A percentile compares a stretch with the other conserved stretches of the same genome.
Evolutionary conservation across 2,888 invertebrate genomes (phyloP).

Genomic region (Pristionchus maxplancki): DNA sequence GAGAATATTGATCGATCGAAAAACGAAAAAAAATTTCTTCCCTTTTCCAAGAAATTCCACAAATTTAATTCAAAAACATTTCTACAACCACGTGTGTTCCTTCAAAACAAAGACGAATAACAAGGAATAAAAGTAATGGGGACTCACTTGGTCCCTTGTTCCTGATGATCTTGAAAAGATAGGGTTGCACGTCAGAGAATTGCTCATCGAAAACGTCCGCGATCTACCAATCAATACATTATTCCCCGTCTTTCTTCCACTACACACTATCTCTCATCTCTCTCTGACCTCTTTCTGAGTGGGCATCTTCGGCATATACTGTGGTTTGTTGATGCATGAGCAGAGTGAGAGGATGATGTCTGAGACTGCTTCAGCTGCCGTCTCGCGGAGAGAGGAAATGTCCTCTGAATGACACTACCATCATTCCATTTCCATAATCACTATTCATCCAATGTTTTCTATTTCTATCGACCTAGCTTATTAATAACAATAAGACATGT

Average conservation of each 20-base stretch:
- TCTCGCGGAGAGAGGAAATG: constrained; percentile 88
- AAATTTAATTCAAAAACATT: neutral
- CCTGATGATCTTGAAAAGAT: constrained; percentile 89
- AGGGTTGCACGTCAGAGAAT: constrained; percentile 94
- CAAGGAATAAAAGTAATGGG: constrained; percentile 33
- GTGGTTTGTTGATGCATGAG: constrained; percentile 94
- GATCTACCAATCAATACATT: constrained; percentile 83
- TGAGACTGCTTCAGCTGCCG: constrained; percentile 82
- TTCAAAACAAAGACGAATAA: too few species aligned
- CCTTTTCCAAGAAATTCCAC: too few species aligned
- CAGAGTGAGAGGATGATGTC: constrained; percentile 96
- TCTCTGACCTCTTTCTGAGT: constrained; percentile 46
- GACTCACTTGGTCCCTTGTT: constrained; percentile 58
- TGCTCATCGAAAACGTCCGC: constrained; percentile 95
- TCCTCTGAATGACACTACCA: constrained; percentile 81
- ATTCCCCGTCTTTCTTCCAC: neutral
- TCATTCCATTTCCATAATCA: too few species aligned
- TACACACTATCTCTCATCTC: neutral
- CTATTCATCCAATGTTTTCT: neutral
- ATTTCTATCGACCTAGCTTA: neutral
- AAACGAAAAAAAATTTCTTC: too few species aligned
- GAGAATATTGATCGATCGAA: neutral
- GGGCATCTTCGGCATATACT: constrained; percentile 90
- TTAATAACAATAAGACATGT: too few species aligned
- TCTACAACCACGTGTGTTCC: too few species aligned